Percentiles rank a stretch among this genome's conserved stretches.
phyloP scores from a whole-genome alignment of 2,888 invertebrate genomes.

The Cephus rjabovi region DNA sequence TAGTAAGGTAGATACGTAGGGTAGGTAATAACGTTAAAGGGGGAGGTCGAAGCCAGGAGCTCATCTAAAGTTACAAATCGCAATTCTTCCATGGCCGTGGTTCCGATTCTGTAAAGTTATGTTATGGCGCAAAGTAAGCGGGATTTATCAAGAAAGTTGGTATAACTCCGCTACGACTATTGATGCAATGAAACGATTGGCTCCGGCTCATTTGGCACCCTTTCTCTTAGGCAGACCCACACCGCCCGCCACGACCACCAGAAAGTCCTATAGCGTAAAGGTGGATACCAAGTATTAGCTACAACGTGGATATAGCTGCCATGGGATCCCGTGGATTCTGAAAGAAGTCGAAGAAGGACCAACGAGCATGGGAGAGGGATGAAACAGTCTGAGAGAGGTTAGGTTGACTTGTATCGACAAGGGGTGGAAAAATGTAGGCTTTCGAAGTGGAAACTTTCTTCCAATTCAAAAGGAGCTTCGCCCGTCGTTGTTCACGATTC shows the following conservation, averaged over 20 bases:
- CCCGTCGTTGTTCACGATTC: not conserved
- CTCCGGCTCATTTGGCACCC: constrained; percentile 64
- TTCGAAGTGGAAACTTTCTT: not conserved
- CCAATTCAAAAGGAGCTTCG: not conserved
- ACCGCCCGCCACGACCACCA: not conserved
- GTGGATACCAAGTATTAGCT: not conserved
- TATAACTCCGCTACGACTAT: constrained; percentile 65
- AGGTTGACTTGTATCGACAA: not conserved
- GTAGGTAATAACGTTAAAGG: constrained; percentile 11
- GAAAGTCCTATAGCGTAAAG: not conserved
- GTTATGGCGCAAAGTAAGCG: constrained; percentile 66
- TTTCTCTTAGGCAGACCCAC: constrained; percentile 19
- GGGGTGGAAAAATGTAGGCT: not conserved
- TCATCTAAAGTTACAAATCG: constrained; percentile 67
- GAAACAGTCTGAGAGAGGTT: not conserved
- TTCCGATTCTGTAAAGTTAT: constrained; percentile 66
- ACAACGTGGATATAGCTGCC: not conserved
- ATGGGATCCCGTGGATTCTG: not conserved
- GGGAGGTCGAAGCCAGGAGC: constrained; percentile 45
- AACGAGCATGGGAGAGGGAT: not conserved
- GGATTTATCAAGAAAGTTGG: constrained; percentile 67
- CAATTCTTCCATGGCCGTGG: constrained; percentile 66
- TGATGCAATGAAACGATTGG: constrained; percentile 67
- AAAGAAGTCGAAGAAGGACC: not conserved
- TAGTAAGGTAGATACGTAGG: not conserved